Evolutionary conservation across 2,888 invertebrate species (phyloP).

Genomic region (Tortrix viridana): DNA sequence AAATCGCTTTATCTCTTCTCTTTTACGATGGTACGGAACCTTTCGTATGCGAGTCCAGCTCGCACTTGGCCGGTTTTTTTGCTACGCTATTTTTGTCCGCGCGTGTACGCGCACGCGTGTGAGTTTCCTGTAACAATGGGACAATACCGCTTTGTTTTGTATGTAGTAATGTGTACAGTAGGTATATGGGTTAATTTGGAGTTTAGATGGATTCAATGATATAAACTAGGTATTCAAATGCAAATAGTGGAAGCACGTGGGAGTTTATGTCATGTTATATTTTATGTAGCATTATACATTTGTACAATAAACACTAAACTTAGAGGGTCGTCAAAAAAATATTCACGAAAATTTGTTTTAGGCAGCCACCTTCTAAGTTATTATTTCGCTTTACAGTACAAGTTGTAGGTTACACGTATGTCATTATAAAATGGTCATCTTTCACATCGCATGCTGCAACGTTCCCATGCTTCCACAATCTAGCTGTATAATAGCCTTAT

Average conservation of each 20-base stretch:
- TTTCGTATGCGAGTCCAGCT: too few species aligned
- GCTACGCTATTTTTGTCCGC: constrained; percentile 50
- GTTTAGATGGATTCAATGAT: constrained; percentile 28
- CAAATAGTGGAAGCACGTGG: too few species aligned
- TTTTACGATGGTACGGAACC: too few species aligned
- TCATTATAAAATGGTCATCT: constrained; percentile 6
- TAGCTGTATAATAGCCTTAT: constrained; percentile 31
- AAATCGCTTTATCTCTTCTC: too few species aligned
- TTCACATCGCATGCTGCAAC: constrained; percentile 9
- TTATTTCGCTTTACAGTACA: background rate
- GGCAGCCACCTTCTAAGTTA: too few species aligned
- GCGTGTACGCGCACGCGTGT: constrained; percentile 50
- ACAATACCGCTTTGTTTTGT: constrained; percentile 67
- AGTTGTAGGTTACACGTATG: background rate
- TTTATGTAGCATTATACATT: too few species aligned
- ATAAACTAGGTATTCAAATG: background rate
- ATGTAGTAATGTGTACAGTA: constrained; percentile 40
- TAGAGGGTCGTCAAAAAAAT: too few species aligned
- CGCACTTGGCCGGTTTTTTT: constrained; percentile 25
- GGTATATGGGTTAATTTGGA: constrained; percentile 30
- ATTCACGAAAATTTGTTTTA: too few species aligned
- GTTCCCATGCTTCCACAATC: constrained; percentile 22
- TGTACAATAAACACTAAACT: too few species aligned
- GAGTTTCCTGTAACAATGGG: constrained; percentile 57
- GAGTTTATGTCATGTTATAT: too few species aligned